Base-by-base conservation (phyloP, 1,140 invertebrate genomes). In the Drosophila lacertosa region DNA sequence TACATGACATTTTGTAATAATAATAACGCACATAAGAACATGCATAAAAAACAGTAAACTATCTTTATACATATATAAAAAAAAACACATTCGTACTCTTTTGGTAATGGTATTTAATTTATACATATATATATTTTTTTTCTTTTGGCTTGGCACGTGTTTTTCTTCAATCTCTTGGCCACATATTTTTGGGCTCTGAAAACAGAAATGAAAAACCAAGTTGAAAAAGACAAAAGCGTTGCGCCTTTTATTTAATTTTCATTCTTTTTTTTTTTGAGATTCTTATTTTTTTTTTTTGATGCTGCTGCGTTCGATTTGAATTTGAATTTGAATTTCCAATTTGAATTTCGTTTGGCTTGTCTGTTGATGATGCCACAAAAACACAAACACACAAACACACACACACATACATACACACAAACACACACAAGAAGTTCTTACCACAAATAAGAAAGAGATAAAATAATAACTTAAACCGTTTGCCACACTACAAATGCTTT, bases 281-380 rank as follows among this genome's bases (percentile, higher is more conserved):
- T n/a, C n/a, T n/a, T n/a, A n/a, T n/a, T n/a, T n/a, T n/a, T n/a
- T 50, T 54, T 77, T 75, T 83, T 82, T 88, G 74, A 89, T 88
- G 81, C 81, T 86, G 81, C 81, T 86, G 81, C 81, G 82, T 88
- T 89, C 84, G 84, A 88, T 84, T 88, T 86, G 83, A 81, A 74
- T 80, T 86, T 84, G 67, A 77, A 77, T 86, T 86, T 80, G 48
- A 44, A 83, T 76, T 83, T 83, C 50, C 76, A 75, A 78, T 78
- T 84, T 86, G 66, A 83, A 84, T 83, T 86, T 89, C 83, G 82
- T 88, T 89, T 78, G 81, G 81, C 81, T 88, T 89, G 79, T 89
- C 77, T 89, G 74, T 88, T 77, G 48, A 89, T 62, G 50, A 65
- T 84, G 77, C 77, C 69, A 89, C 47, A 60, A 45, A 60, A 24